Evolutionary conservation across 23 tunicate species (phyloP).

Genomic region (Corella eumyota): DNA sequence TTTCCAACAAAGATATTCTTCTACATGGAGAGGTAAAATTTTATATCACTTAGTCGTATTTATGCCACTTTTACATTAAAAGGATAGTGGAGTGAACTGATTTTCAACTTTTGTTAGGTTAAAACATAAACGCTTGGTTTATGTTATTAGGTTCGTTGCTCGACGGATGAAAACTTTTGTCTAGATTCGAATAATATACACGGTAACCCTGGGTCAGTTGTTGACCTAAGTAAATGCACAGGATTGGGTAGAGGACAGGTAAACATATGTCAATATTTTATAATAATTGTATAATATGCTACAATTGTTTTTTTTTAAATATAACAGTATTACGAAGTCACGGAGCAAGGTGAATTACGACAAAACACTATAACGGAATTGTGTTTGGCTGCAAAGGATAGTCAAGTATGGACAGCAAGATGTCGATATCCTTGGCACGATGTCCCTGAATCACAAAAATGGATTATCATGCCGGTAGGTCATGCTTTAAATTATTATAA

Average conservation of each 20-base stretch:
- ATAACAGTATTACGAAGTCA: constrained; percentile 40
- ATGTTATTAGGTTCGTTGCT: constrained; percentile 17
- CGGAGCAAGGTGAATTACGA: constrained; percentile 59
- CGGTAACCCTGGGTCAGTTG: constrained; percentile 54
- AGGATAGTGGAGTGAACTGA: too few relatives aligned
- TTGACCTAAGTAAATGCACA: constrained; percentile 22
- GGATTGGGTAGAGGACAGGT: constrained; percentile 55
- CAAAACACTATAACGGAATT: constrained; percentile 62
- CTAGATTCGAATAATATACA: constrained; percentile 56
- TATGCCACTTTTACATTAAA: too few relatives aligned
- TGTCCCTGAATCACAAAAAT: constrained; percentile 36
- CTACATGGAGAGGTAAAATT: constrained; percentile 36
- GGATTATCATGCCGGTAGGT: constrained; percentile 48
- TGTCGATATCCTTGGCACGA: constrained; percentile 76
- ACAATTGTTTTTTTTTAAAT: not conserved
- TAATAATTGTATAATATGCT: not conserved
- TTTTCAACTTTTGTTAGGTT: too few relatives aligned
- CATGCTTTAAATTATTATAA: too few relatives aligned
- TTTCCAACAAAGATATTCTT: constrained; percentile 49
- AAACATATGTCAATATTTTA: not conserved
- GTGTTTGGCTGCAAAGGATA: constrained; percentile 42
- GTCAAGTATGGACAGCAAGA: constrained; percentile 46
- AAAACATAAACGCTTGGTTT: too few relatives aligned
- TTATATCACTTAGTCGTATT: too few relatives aligned
- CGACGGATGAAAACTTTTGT: constrained; percentile 21